Evolutionary conservation across 1,140 invertebrate species (phyloP), one percentile per base, ranked within the genome.

Genomic region (Lucilia sericata): DNA sequence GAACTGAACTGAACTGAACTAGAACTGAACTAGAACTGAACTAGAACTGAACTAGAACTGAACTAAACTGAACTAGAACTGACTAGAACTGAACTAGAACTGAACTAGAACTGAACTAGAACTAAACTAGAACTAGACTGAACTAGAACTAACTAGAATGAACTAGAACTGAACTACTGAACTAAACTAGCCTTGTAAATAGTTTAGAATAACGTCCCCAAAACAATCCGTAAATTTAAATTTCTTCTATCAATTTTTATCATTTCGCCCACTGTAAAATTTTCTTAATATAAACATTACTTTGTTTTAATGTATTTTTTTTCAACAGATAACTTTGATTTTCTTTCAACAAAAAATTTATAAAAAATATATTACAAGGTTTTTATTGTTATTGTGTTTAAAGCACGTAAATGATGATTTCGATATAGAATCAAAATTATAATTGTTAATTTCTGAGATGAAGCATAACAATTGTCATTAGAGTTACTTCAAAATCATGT

Each of bases 371-470:
- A 60, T 60, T 60, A 60, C 55, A 60, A 60, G 55, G 55, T 60
- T 60, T 60, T 60, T n/a, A n/a, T 60, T 17, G 14, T 60, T 60
- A n/a, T 60, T 60, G 13, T 60, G n/a, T 60, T 60, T 42, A 42
- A 42, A 8, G 5, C 42, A 60, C 55, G 55, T 60, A n/a, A 42
- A 42, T 10, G 42, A 42, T 42, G 42, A 42, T 7, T 42, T 42
- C 42, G 42, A 3, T 42, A 42, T 60, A 60, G 55, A 60, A 60
- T 60, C 55, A 60, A 60, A 60, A 60, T 60, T 60, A 60, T 60
- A 60, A 60, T 60, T 60, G 55, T 60, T 60, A 60, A 60, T 60
- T 60, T 60, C 55, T 60, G 55, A 60, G 55, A 60, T 60, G 55
- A 60, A 60, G 55, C 55, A 60, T 17, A 60, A 60, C 55, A 17